Conservation (phyloP, 2,888 invertebrate species). For the Gerris lacustris region DNA sequence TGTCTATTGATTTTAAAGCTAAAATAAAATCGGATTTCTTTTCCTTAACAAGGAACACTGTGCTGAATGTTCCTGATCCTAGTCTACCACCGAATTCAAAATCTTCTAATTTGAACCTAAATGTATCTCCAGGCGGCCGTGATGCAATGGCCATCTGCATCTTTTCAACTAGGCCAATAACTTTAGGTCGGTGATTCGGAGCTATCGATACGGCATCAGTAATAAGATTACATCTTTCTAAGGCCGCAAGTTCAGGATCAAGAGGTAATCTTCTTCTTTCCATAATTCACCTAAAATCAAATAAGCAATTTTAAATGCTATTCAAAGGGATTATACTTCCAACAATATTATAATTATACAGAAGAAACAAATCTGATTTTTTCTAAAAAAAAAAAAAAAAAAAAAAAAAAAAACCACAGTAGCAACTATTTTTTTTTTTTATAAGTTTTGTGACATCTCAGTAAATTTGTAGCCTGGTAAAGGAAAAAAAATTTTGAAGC, state of each 20-base stretch:
- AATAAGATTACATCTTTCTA: background rate
- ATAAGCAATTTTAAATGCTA: too few relatives aligned
- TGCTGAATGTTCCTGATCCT: slow-evolving; percentile 85
- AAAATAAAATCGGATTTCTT: slow-evolving; percentile 62
- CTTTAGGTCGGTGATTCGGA: background rate
- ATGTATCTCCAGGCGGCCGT: background rate
- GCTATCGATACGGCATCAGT: background rate
- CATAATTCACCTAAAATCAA: background rate
- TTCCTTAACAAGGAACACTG: slow-evolving; percentile 77
- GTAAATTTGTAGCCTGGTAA: too few relatives aligned
- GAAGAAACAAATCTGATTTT: too few relatives aligned
- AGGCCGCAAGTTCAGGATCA: background rate
- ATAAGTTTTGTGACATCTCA: too few relatives aligned
- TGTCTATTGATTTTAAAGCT: slow-evolving; percentile 49
- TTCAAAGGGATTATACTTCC: too few relatives aligned
- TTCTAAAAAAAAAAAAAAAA: too few relatives aligned
- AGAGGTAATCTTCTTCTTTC: background rate
- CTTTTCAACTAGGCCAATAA: background rate
- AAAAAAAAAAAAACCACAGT: too few relatives aligned
- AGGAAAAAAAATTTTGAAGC: too few relatives aligned
- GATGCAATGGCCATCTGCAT: slow-evolving; percentile 5
- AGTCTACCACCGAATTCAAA: slow-evolving; percentile 75
- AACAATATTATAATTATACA: too few relatives aligned
- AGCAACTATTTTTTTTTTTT: too few relatives aligned
- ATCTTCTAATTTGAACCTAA: slow-evolving; percentile 39